A percentile compares a stretch with the other conserved stretches of the same genome.
Evolutionary conservation across 2,888 invertebrate species (phyloP).

Genomic region (Macrosoma leucophasiata): DNA sequence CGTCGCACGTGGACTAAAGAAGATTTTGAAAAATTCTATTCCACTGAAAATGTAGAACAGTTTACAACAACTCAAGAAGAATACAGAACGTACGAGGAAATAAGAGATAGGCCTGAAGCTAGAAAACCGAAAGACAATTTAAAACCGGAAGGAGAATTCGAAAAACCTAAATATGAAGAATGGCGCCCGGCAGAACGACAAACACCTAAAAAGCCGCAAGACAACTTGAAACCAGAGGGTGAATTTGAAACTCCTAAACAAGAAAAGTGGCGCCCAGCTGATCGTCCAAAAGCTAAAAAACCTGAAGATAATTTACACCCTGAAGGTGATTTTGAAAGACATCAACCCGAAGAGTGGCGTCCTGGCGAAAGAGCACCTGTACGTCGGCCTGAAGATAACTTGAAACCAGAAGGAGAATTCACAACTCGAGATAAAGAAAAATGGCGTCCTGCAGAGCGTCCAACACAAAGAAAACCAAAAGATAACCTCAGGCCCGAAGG

Average conservation of each 20-base stretch:
- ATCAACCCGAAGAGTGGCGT: slow-evolving; percentile 75
- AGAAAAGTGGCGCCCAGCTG: slow-evolving; percentile 64
- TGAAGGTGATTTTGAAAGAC: slow-evolving; percentile 63
- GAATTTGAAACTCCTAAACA: slow-evolving; percentile 71
- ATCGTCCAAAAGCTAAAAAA: slow-evolving; percentile 53
- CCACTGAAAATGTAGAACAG: slow-evolving; percentile 70
- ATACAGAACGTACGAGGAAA: slow-evolving; percentile 77
- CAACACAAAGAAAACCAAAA: slow-evolving; percentile 50
- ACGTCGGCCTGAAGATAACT: slow-evolving; percentile 67
- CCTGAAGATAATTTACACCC: slow-evolving; percentile 45
- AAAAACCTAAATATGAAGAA: slow-evolving; percentile 42
- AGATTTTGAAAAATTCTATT: slow-evolving; percentile 81
- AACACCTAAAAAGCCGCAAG: slow-evolving; percentile 41
- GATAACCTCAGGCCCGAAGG: slow-evolving; percentile 76
- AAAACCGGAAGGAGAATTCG: slow-evolving; percentile 74
- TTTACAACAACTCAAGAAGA: slow-evolving; percentile 82
- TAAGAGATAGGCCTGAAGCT: slow-evolving; percentile 64
- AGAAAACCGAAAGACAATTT: slow-evolving; percentile 76
- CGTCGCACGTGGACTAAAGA: slow-evolving; percentile 84
- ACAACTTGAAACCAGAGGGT: slow-evolving; percentile 76
- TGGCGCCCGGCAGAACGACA: slow-evolving; percentile 53
- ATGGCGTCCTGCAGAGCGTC: slow-evolving; percentile 55
- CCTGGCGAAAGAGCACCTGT: slow-evolving; percentile 68
- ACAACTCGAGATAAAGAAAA: slow-evolving; percentile 72
- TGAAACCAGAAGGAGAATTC: slow-evolving; percentile 70